Percentiles rank a stretch among this genome's conserved stretches.
Evolutionary conservation across 2,888 invertebrate genomes (phyloP).

Genomic region (Lingula anatina): DNA sequence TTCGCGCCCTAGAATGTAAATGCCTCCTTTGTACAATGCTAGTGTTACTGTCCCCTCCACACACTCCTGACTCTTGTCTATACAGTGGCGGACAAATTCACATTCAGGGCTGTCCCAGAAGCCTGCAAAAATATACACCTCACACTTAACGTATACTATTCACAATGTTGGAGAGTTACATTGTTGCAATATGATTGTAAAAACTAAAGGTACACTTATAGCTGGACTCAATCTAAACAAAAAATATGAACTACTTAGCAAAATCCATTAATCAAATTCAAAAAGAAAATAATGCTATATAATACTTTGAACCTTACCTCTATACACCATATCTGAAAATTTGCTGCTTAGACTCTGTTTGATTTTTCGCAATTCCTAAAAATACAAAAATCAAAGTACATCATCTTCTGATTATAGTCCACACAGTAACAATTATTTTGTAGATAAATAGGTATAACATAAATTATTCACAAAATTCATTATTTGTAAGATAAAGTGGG

Average conservation of each 20-base stretch:
- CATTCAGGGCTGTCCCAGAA: slow-evolving; percentile 86
- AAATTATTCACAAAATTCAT: no score
- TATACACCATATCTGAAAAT: slow-evolving; percentile 78
- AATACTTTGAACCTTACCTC: slow-evolving; percentile 54
- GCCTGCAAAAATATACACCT: slow-evolving; percentile 54
- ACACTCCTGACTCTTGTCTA: slow-evolving; percentile 65
- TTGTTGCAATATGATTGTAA: no score
- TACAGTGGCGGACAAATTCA: slow-evolving; percentile 64
- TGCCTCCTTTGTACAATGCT: slow-evolving; percentile 71
- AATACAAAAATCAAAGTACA: background rate
- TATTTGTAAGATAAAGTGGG: no score
- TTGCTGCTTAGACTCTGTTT: slow-evolving; percentile 68
- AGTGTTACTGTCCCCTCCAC: slow-evolving; percentile 70
- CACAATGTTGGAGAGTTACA: no score
- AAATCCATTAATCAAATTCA: no score
- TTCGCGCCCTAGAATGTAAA: slow-evolving; percentile 60
- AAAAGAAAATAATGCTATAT: background rate
- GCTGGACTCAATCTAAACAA: no score
- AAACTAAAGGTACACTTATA: no score
- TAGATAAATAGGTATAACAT: no score
- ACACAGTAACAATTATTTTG: no score
- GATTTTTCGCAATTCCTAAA: slow-evolving; percentile 66
- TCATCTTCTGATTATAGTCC: no score
- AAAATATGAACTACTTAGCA: no score
- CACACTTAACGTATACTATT: no score